Conservation (phyloP, 2,888 invertebrate genomes). For the Pyrgus malvae region DNA sequence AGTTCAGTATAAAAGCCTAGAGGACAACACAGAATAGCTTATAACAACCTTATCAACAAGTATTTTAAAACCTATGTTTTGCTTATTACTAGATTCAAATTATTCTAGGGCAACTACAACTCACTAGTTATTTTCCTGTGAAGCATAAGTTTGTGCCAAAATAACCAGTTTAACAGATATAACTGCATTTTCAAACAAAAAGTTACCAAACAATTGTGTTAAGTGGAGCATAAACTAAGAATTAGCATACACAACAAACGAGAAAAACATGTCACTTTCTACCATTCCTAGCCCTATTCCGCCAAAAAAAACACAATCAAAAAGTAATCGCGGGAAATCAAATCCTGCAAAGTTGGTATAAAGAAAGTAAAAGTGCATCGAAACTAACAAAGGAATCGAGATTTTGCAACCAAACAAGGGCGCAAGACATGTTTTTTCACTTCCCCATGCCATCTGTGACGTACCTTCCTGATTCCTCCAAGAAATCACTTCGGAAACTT, state of each 20-base stretch:
- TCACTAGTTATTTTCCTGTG: neutral
- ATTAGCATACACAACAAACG: constrained; percentile 46
- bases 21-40: too few species aligned
- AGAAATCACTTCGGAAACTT: constrained; percentile 40
- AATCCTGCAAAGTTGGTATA: constrained; percentile 36
- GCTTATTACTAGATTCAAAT: too few species aligned
- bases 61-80: too few species aligned
- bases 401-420: constrained; percentile 76
- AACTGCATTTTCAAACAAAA: constrained; percentile 49
- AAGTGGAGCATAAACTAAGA: constrained; percentile 56
- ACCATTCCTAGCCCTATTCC: neutral
- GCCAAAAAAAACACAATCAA: constrained; percentile 27
- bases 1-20: too few species aligned
- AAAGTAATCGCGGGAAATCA: constrained; percentile 53
- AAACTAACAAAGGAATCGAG: constrained; percentile 71
- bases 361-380: constrained; percentile 72
- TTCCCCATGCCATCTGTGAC: constrained; percentile 37
- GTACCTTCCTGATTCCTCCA: constrained; percentile 44
- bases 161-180: constrained; percentile 42
- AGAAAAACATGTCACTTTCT: neutral
- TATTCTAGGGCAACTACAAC: too few species aligned
- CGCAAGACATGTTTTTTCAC: constrained; percentile 65
- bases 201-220: constrained; percentile 45
- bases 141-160: constrained; percentile 33
- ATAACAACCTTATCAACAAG: too few species aligned